A percentile compares a stretch with the other conserved stretches of the same genome.
phyloP scores from a whole-genome alignment of 2,888 invertebrate species.

The Nomada ferruginata region DNA sequence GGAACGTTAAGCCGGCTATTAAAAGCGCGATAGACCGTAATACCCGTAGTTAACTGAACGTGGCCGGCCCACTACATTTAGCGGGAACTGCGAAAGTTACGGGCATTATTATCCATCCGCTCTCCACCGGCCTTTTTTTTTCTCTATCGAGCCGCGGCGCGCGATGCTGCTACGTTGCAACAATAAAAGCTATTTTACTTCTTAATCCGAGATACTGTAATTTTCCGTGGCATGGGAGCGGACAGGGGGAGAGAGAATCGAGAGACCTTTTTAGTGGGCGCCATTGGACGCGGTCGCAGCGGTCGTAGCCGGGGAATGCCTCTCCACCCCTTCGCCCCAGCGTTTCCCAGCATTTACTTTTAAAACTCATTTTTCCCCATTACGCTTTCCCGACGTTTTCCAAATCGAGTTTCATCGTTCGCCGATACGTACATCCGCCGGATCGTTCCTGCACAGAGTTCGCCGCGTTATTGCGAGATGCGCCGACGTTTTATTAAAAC shows the following conservation, averaged over 20 bases:
- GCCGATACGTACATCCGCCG: slow-evolving; percentile 14
- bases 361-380: slow-evolving; percentile 50
- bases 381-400: slow-evolving; percentile 35
- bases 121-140: slow-evolving; percentile 64
- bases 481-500: slow-evolving; percentile 37
- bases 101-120: slow-evolving; percentile 70
- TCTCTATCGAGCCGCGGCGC: slow-evolving; percentile 60
- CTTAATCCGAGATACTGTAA: slow-evolving; percentile 70
- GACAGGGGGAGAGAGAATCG: background rate
- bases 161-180: slow-evolving; percentile 56
- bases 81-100: slow-evolving; percentile 69
- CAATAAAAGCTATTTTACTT: slow-evolving; percentile 73
- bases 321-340: background rate
- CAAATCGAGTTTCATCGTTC: slow-evolving; percentile 53
- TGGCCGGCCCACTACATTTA: slow-evolving; percentile 62
- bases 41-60: slow-evolving; percentile 70
- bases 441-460: slow-evolving; percentile 20
- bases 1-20: slow-evolving; percentile 72
- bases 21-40: slow-evolving; percentile 74
- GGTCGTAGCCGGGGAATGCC: slow-evolving; percentile 4
- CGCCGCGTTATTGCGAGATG: slow-evolving; percentile 17
- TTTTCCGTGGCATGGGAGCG: slow-evolving; percentile 53
- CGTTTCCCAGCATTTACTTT: slow-evolving; percentile 45
- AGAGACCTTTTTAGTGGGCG: slow-evolving; percentile 42
- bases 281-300: slow-evolving; percentile 14